These are phyloP conservation scores for Mohoua ochrocephala DNA, from an alignment of 2,113 vertebrate genomes.

Conservation along the genomic window DNA sequence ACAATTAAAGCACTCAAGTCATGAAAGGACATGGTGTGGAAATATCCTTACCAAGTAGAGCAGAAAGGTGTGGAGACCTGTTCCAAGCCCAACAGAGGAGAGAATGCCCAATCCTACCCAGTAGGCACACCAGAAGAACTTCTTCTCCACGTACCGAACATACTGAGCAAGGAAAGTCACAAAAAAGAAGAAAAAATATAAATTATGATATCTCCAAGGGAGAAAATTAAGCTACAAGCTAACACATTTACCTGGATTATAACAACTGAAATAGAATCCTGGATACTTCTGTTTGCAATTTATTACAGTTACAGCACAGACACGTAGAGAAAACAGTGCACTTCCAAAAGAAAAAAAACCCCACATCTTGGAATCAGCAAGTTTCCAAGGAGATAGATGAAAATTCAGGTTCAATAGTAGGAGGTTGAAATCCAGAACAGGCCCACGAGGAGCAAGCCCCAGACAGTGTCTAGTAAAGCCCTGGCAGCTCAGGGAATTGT, in stretches of 20 bases:
- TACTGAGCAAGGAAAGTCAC: slow-evolving; percentile 74
- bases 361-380: background rate
- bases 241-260: background rate
- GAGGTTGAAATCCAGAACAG: background rate
- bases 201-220: background rate
- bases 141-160: slow-evolving; percentile 82
- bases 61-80: slow-evolving; percentile 86
- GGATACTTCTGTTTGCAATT: background rate
- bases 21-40: background rate
- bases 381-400: background rate
- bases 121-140: slow-evolving; percentile 86
- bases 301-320: background rate
- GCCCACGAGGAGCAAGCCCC: background rate
- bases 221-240: background rate
- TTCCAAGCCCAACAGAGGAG: slow-evolving; percentile 86
- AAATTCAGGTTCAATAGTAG: background rate
- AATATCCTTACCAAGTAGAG: slow-evolving; percentile 86
- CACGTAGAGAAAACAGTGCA: background rate
- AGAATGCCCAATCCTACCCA: slow-evolving; percentile 88
- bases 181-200: background rate
- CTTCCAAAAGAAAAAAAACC: background rate
- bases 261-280: background rate
- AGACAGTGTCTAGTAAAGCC: background rate
- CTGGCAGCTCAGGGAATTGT: background rate
- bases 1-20: background rate